Evolutionary conservation across 2,797 vertebrate species (phyloP), one percentile per base, ranked within the genome.

Genomic region (Acomys russatus): DNA sequence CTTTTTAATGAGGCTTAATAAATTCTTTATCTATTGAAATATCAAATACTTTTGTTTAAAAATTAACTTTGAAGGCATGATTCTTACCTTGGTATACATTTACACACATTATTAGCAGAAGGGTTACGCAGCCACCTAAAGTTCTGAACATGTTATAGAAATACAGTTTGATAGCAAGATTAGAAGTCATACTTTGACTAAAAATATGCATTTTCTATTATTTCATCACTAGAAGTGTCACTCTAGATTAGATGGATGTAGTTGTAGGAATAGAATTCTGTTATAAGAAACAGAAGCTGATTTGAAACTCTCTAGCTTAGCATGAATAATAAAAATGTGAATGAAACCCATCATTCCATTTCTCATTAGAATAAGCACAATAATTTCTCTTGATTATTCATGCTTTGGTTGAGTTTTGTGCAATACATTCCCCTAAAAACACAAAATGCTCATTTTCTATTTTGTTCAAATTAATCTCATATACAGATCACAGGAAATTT

Each of bases 381-480:
- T 91, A 91, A 91, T 91, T 85, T 97, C 88, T 91, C 71, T 59
- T 88, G 88, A 64, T 97, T 97, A 94, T 92, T 90, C 77, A 95
- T 94, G 38, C 35, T 85, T 92, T 95, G 87, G 87, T 95, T 96
- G 97, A 96, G 92, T 95, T 89, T 44, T 86, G 90, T 96, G 90
- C 73, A 98, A 96, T 94, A 74, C 35, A 66, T 95, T 96, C 80
- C 96, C 49, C 95, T 91, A 96, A 97, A 98, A 95, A 97, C 90
- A 96, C 61, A 96, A 97, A 85, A 59, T 30, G 97, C 17, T 74
- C 85, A 94, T 97, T 98, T 98, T 94, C 94, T 78, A 71, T 94
- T 97, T 98, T 88, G 93, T 97, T 93, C 35, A 95, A 97, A 97
- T 97, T 96, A 94, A 92, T 92, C 54, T 96, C 76, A 96, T 88